Conservation (phyloP, 2,888 invertebrate species). For the Adineta ricciae region DNA sequence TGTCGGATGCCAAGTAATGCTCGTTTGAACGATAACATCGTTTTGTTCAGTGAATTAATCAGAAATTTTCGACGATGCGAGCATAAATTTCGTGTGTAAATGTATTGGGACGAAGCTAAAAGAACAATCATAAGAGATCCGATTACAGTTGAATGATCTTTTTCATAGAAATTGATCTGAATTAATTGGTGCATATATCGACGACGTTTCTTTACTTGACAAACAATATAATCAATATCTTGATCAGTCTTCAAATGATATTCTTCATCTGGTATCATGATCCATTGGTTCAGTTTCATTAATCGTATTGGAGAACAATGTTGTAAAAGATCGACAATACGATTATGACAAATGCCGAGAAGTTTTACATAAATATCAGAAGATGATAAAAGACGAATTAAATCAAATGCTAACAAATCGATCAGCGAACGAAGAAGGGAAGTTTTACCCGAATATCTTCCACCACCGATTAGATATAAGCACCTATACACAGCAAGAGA, state of each 20-base stretch:
- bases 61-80: conserved; percentile 13
- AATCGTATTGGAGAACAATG: background rate
- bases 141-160: background rate
- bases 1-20: background rate
- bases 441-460: conserved; percentile 5
- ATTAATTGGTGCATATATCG: background rate
- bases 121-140: background rate
- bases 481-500: background rate
- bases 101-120: background rate
- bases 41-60: conserved; percentile 14
- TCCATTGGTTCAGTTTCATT: background rate
- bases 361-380: conserved; percentile 12
- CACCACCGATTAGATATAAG: conserved; percentile 8
- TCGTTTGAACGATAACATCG: background rate
- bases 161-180: background rate
- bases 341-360: conserved; percentile 5
- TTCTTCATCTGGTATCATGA: background rate
- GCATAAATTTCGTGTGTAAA: background rate
- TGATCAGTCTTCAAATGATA: background rate
- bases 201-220: conserved; percentile 14
- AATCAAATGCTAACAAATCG: background rate
- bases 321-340: conserved; percentile 1
- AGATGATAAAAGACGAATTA: background rate
- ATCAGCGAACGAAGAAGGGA: background rate
- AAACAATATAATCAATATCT: background rate